These are phyloP conservation scores for Gouania willdenowi DNA, from an alignment of 2,797 vertebrate species.

Conservation along the genomic window DNA sequence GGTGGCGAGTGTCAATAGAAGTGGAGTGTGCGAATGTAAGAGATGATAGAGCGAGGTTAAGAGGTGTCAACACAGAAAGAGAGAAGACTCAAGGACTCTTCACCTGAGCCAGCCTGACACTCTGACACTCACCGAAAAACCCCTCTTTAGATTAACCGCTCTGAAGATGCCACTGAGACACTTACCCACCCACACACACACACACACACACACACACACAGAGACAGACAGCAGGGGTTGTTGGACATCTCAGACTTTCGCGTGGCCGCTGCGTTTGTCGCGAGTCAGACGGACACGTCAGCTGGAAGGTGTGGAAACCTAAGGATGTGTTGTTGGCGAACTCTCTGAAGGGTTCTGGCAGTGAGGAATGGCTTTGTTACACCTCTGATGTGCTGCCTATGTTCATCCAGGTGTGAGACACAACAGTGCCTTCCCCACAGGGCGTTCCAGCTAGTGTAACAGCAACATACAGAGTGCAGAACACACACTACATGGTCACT, in stretches of 20 bases:
- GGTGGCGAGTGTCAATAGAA: conserved; percentile 68
- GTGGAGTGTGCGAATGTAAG: conserved; percentile 65
- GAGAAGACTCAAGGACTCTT: conserved; percentile 73
- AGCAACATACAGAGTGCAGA: conserved; percentile 34
- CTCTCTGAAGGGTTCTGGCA: conserved; percentile 66
- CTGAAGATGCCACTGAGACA: conserved; percentile 67
- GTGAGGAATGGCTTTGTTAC: conserved; percentile 72
- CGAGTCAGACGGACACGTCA: conserved; percentile 43
- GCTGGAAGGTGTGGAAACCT: conserved; percentile 64
- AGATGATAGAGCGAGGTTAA: conserved; percentile 78
- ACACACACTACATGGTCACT: conserved; percentile 33
- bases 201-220: conserved; percentile 2
- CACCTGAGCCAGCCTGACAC: conserved; percentile 55
- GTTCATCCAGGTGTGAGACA: conserved; percentile 64
- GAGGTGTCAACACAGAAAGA: conserved; percentile 75
- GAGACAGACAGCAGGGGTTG: conserved; percentile 1
- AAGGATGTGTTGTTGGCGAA: conserved; percentile 66
- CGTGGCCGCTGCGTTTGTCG: conserved; percentile 14
- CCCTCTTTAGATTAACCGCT: conserved; percentile 72
- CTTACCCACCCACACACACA: conserved; percentile 36
- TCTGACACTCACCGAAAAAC: conserved; percentile 63
- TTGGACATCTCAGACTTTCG: conserved; percentile 5
- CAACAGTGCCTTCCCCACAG: conserved; percentile 55
- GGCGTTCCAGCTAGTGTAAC: conserved; percentile 50
- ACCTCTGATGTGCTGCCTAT: conserved; percentile 71